Conservation (phyloP, 2,797 vertebrate genomes). For the Phoebastria nigripes region DNA sequence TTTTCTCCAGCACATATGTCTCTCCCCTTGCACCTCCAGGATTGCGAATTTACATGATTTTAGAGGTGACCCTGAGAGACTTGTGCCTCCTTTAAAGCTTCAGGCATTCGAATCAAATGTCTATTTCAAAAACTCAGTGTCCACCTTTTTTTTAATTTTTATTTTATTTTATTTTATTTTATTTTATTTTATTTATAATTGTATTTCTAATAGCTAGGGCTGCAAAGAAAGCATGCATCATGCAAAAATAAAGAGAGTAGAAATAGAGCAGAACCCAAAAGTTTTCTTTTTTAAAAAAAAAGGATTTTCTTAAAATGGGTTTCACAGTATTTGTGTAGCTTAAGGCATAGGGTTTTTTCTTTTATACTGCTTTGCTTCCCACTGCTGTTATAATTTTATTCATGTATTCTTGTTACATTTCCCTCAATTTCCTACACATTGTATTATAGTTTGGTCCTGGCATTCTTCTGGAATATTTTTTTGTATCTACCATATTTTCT, state of each 20-base stretch:
- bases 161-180: not conserved
- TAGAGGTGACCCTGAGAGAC: not conserved
- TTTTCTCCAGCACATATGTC: not conserved
- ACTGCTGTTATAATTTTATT: not conserved
- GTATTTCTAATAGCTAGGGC: not conserved
- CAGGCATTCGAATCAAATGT: not conserved
- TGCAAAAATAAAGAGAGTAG: not conserved
- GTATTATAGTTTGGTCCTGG: not conserved
- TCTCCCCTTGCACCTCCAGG: not conserved
- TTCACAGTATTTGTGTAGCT: not conserved
- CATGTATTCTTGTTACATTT: not conserved
- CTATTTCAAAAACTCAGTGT: not conserved
- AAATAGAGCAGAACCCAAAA: not conserved
- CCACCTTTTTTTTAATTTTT: not conserved
- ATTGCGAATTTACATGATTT: not conserved
- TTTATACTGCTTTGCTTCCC: not conserved
- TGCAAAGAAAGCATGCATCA: not conserved
- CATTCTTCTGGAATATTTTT: not conserved
- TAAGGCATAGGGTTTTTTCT: not conserved
- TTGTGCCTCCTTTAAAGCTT: not conserved
- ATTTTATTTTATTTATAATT: not conserved
- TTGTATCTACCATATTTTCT: not conserved
- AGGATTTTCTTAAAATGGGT: not conserved
- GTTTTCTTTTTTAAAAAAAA: not conserved
- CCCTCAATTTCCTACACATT: not conserved